Percentiles rank a stretch among this genome's conserved stretches.
phyloP scores from a whole-genome alignment of 2,113 vertebrate genomes.

The Clarias gariepinus region DNA sequence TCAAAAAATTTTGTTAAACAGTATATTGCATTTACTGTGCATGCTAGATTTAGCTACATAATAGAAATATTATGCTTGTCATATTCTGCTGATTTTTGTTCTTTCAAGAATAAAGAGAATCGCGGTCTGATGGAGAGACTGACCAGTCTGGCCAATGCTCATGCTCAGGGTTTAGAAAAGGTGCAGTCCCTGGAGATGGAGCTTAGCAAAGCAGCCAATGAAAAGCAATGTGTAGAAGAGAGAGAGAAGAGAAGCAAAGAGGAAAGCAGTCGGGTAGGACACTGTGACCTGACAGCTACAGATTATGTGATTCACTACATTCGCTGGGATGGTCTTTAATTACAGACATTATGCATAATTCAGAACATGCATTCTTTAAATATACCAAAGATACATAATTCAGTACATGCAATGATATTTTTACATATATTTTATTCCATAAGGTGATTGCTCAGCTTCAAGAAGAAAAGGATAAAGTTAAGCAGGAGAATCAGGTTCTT shows the following conservation, averaged over 20 bases:
- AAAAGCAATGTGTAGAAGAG: constrained; percentile 75
- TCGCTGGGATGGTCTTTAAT: neutral
- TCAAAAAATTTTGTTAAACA: no score
- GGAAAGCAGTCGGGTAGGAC: constrained; percentile 75
- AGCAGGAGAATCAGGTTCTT: constrained; percentile 74
- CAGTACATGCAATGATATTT: neutral
- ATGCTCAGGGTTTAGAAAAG: constrained; percentile 73
- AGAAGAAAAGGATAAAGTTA: constrained; percentile 71
- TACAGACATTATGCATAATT: neutral
- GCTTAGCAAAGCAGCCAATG: constrained; percentile 75
- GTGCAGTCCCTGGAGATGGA: constrained; percentile 83
- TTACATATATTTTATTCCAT: neutral
- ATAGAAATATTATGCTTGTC: neutral
- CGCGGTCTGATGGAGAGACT: constrained; percentile 85
- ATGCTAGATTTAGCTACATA: neutral
- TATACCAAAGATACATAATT: neutral
- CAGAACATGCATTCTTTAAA: neutral
- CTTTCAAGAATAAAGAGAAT: constrained; percentile 86
- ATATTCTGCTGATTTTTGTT: neutral
- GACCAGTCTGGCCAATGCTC: constrained; percentile 77
- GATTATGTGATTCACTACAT: constrained; percentile 9
- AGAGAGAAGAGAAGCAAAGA: constrained; percentile 77
- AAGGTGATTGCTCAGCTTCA: constrained; percentile 74
- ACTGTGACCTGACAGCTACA: neutral
- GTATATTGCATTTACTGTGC: neutral